Evolutionary conservation across 1,140 invertebrate genomes (phyloP), one percentile per base, ranked within the genome.

Genomic region (Stratiolaelaps scimitus): DNA sequence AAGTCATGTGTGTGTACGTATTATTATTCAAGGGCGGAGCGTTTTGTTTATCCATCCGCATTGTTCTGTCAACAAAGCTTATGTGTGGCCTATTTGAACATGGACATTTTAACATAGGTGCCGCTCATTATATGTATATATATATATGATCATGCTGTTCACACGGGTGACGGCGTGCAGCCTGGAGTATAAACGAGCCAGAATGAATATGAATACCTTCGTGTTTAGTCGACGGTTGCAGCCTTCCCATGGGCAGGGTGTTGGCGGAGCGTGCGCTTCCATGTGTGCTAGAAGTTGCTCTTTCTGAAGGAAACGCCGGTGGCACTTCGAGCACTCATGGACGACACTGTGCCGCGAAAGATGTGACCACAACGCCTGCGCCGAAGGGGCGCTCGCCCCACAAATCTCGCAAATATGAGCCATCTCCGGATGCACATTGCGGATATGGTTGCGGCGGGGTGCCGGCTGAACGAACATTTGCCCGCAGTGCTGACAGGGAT

Each of bases 231-330:
- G 71, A 26, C 68, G 43, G 23, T 68, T 67, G 66, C 71, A 72
- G 19, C 67, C 68, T 47, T 70, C 68, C 71, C 71, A 72, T 34
- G 69, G 72, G 66, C 71, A 72, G 26, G 69, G 66, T 46, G 68
- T 69, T 4, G 69, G 69, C 44, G 69, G 69, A 1, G 68, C 71
- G 68, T 72, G 71, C 17, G 69, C 68, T 67, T 72, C 71, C 65
- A 72, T 72, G 60, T 72, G 71, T 29, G 71, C 70, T 43, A 71
- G 69, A 1, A 72, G 45, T 40, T 72, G 71, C 64, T 72, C 71
- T 34, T 69, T 69, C 43, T 72, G 72, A 29, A 72, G 67, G 44
- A 72, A 72, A 48, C 70, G 64, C 30, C 70, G 65, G 23, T 71
- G 70, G 48, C 71, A 72, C 60, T 70, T 72, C 15, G 68, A 66